Evolutionary conservation across 2,888 invertebrate genomes (phyloP).

Genomic region (Phanerotoma sp.): DNA sequence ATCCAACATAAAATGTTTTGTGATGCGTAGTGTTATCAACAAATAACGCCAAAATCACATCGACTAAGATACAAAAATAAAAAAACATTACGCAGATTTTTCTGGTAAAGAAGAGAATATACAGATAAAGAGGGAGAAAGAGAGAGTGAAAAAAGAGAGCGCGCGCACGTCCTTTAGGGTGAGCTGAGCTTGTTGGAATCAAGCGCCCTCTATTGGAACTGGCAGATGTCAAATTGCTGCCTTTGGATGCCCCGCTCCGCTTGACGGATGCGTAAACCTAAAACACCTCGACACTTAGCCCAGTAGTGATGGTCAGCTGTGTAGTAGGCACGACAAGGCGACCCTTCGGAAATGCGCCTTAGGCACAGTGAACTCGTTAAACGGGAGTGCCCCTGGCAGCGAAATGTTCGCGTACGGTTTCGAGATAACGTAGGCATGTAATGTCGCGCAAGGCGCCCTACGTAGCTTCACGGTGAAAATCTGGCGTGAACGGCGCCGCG

Average conservation of each 20-base stretch:
- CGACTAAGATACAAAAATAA: too few species aligned
- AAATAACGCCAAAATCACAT: too few species aligned
- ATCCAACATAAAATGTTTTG: too few species aligned
- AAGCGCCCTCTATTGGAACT: conserved; percentile 45
- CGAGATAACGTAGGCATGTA: conserved; percentile 61
- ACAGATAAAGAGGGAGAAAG: too few species aligned
- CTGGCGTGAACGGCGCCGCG: conserved; percentile 64
- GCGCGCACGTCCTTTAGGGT: conserved; percentile 27
- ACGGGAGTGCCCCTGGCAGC: conserved; percentile 40
- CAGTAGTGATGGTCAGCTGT: conserved; percentile 47
- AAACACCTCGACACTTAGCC: conserved; percentile 28
- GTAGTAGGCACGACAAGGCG: conserved; percentile 39
- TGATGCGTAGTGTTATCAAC: too few species aligned
- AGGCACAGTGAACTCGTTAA: conserved; percentile 45
- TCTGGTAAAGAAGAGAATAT: not conserved
- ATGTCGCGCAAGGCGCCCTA: conserved; percentile 55
- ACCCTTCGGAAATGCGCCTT: conserved; percentile 52
- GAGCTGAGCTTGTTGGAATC: conserved; percentile 16
- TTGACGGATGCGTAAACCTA: conserved; percentile 48
- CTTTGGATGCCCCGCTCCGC: conserved; percentile 41
- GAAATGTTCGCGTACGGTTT: conserved; percentile 63
- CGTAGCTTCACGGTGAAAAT: conserved; percentile 64
- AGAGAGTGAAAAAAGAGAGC: too few species aligned
- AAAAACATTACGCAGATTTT: not conserved
- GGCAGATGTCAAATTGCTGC: conserved; percentile 38